These are phyloP conservation scores for Toxostoma redivivum DNA, from an alignment of 2,113 vertebrate species.

Conservation along the genomic window DNA sequence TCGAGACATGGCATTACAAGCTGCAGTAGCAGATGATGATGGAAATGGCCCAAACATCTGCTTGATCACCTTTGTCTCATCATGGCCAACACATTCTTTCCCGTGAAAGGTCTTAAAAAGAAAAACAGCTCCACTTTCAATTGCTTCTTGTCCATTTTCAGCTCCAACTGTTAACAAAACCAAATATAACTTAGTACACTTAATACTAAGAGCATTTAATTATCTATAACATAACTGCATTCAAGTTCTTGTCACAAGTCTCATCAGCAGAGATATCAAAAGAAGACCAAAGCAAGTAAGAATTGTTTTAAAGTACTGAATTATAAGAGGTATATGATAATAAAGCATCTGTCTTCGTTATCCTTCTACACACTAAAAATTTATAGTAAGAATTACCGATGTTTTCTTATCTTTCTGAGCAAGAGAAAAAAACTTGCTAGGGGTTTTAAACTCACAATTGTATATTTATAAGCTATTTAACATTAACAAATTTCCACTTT, in stretches of 20 bases:
- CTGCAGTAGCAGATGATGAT: constrained; percentile 82
- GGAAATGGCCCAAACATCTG: constrained; percentile 97
- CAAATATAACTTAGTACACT: neutral
- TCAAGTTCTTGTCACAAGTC: neutral
- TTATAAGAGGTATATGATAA: neutral
- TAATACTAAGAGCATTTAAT: neutral
- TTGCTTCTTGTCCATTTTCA: constrained; percentile 85
- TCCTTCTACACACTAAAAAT: neutral
- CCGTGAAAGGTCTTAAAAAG: constrained; percentile 89
- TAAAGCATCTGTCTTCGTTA: neutral
- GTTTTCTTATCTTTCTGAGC: neutral
- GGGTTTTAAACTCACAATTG: neutral
- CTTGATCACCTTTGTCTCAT: constrained; percentile 89
- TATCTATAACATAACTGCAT: neutral
- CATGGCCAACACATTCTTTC: constrained; percentile 84
- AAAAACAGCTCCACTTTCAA: constrained; percentile 90
- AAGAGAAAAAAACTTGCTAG: neutral
- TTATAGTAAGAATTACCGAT: neutral
- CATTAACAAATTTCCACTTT: neutral
- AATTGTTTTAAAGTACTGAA: neutral
- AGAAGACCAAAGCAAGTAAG: neutral
- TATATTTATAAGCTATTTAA: neutral
- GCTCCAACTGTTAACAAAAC: constrained; percentile 81
- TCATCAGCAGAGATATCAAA: neutral
- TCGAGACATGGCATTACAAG: constrained; percentile 77